A percentile compares a stretch with the other conserved stretches of the same genome.
Evolutionary conservation across 2,113 vertebrate genomes (phyloP).

Genomic region (Cercocebus atys): DNA sequence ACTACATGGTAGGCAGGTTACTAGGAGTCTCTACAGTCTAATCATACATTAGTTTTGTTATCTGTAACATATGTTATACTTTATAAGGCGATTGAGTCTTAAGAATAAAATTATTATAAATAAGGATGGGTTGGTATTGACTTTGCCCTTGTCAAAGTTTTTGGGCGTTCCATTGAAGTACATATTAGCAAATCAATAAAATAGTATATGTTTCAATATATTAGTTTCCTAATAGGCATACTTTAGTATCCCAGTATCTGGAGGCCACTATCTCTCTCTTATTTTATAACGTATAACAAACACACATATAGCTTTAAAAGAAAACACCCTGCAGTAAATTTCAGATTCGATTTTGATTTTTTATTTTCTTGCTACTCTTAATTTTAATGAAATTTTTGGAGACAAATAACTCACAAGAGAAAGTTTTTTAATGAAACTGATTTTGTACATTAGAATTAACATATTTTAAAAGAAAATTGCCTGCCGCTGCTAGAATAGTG

Average conservation of each 20-base stretch:
- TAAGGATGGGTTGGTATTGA: neutral
- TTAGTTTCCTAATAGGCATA: conserved; percentile 9
- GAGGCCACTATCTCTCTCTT: neutral
- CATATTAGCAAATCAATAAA: neutral
- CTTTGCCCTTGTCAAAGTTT: neutral
- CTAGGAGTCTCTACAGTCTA: neutral
- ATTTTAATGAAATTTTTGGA: conserved; percentile 60
- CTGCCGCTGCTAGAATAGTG: neutral
- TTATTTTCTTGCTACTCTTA: conserved; percentile 27
- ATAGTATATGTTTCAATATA: neutral
- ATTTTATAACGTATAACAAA: conserved; percentile 46
- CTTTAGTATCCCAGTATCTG: neutral
- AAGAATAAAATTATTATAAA: neutral
- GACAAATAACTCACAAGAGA: neutral
- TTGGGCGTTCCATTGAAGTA: neutral
- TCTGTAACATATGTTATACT: neutral
- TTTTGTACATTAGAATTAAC: conserved; percentile 18
- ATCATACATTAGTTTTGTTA: neutral
- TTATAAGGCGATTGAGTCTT: neutral
- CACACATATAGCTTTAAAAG: neutral
- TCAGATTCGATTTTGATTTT: conserved; percentile 55
- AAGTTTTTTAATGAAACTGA: conserved; percentile 46
- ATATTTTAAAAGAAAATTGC: conserved; percentile 17
- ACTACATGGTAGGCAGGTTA: neutral
- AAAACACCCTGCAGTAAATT: conserved; percentile 55